Conservation (phyloP, 2,888 invertebrate genomes). For the Tipula confusa region DNA sequence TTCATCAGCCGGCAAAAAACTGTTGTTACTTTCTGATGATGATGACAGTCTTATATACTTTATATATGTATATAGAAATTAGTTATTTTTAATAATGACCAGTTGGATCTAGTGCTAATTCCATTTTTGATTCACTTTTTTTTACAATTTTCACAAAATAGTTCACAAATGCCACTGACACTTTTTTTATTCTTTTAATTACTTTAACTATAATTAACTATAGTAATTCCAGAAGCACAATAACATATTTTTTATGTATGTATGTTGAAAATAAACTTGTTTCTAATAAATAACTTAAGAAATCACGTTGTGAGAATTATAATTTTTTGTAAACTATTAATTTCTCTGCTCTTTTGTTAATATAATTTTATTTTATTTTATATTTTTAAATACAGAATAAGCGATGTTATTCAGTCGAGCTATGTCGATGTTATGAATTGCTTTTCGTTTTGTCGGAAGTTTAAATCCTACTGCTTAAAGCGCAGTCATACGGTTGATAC, state of each 20-base stretch:
- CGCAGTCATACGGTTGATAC: slow-evolving; percentile 29
- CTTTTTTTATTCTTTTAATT: slow-evolving; percentile 20
- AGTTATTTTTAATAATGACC: slow-evolving; percentile 45
- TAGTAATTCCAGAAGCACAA: slow-evolving; percentile 28
- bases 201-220: not conserved
- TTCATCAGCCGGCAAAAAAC: slow-evolving; percentile 30
- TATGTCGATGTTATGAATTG: slow-evolving; percentile 50
- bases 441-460: slow-evolving; percentile 47
- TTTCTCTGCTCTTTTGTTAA: not conserved
- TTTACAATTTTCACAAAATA: not conserved
- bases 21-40: slow-evolving; percentile 28
- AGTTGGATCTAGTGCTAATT: slow-evolving; percentile 46
- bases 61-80: not conserved
- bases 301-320: slow-evolving; percentile 27
- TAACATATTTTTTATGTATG: slow-evolving; percentile 13
- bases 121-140: slow-evolving; percentile 38
- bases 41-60: slow-evolving; percentile 6
- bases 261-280: not conserved
- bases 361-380: not conserved
- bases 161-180: slow-evolving; percentile 28
- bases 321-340: slow-evolving; percentile 1
- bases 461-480: slow-evolving; percentile 42
- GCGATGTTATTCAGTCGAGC: slow-evolving; percentile 46
- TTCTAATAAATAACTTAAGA: not conserved
- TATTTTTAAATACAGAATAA: not conserved